phyloP scores from a whole-genome alignment of 2,113 vertebrate species.

The Paradoxurus hermaphroditus region DNA sequence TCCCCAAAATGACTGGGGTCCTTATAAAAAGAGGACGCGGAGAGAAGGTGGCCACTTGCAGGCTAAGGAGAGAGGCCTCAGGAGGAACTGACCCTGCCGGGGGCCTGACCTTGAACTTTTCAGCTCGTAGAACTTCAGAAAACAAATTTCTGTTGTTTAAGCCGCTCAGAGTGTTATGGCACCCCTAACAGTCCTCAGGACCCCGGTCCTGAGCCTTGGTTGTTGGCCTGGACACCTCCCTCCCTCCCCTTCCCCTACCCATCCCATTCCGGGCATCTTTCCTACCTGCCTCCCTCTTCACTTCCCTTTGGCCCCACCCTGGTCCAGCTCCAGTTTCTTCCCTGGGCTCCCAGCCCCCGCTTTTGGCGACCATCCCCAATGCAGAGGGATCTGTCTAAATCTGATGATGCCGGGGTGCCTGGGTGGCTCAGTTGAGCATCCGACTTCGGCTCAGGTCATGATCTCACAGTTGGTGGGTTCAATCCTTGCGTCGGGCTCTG shows the following conservation, averaged over 20 bases:
- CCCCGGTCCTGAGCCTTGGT: not conserved
- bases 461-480: too few relatives aligned
- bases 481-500: too few relatives aligned
- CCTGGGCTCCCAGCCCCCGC: not conserved
- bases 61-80: not conserved
- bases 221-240: not conserved
- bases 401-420: not conserved
- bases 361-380: not conserved
- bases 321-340: not conserved
- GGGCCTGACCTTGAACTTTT: too few relatives aligned
- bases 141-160: too few relatives aligned
- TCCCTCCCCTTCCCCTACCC: not conserved
- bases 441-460: too few relatives aligned
- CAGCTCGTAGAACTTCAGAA: too few relatives aligned
- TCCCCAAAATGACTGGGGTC: not conserved
- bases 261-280: not conserved
- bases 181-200: too few relatives aligned
- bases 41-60: not conserved
- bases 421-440: too few relatives aligned
- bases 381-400: not conserved
- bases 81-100: too few relatives aligned
- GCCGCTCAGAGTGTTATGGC: not conserved
- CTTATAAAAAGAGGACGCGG: too few relatives aligned
- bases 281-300: not conserved
- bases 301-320: not conserved